These are phyloP conservation scores for Lycorma delicatula DNA, from an alignment of 1,140 invertebrate genomes.

Conservation along the genomic window DNA sequence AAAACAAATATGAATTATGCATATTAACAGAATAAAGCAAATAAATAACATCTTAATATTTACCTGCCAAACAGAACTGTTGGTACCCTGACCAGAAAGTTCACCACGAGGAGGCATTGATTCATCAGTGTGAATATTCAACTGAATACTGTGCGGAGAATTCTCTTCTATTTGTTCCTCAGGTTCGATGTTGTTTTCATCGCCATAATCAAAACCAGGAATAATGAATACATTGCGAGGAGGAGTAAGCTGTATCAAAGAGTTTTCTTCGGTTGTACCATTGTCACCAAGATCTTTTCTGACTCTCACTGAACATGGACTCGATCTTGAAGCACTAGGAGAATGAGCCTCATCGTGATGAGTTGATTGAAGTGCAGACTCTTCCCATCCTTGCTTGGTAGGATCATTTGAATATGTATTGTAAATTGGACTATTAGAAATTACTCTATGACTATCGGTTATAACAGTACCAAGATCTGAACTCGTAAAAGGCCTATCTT, in stretches of 20 bases:
- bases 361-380: not conserved
- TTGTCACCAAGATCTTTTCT: not conserved
- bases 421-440: slow-evolving; percentile 7
- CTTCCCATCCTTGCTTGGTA: not conserved
- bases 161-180: not conserved
- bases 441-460: slow-evolving; percentile 11
- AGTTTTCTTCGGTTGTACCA: too few relatives aligned
- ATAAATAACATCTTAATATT: too few relatives aligned
- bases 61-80: slow-evolving; percentile 1
- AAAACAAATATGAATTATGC: not conserved
- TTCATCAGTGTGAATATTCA: slow-evolving; percentile 70
- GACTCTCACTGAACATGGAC: not conserved
- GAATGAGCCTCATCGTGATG: not conserved
- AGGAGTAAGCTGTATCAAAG: too few relatives aligned
- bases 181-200: slow-evolving; percentile 12
- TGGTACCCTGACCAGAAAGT: slow-evolving; percentile 57
- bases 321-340: not conserved
- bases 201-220: slow-evolving; percentile 16
- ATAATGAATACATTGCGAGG: slow-evolving; percentile 17
- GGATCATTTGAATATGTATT: not conserved
- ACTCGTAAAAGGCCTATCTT: too few relatives aligned
- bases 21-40: too few relatives aligned
- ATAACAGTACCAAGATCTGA: slow-evolving; percentile 17
- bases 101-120: slow-evolving; percentile 74
- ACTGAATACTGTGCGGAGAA: not conserved